A percentile compares a stretch with the other conserved stretches of the same genome.
These are phyloP conservation scores for Corbicula japonica DNA, from an alignment of 2,888 invertebrate genomes.

Conservation along the genomic window DNA sequence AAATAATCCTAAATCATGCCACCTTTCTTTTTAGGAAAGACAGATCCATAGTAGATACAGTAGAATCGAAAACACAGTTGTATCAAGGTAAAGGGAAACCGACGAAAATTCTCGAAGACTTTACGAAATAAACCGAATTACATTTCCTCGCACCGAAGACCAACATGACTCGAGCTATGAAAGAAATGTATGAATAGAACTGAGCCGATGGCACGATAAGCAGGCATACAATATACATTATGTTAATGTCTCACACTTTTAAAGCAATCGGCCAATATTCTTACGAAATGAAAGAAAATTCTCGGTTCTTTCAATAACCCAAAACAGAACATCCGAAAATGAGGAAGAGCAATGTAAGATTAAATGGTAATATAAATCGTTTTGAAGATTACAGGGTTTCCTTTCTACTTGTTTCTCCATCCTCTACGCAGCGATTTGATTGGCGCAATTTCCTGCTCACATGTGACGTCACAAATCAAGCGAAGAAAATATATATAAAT, in stretches of 20 bases:
- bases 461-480: too few species aligned
- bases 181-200: neutral
- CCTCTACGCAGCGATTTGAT: too few species aligned
- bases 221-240: neutral
- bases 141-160: too few species aligned
- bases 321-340: too few species aligned
- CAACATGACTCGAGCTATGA: neutral
- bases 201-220: neutral
- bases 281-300: neutral
- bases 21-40: conserved; percentile 5
- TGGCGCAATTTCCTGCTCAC: too few species aligned
- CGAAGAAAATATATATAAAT: too few species aligned
- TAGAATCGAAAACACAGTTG: neutral
- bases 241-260: neutral
- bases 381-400: too few species aligned
- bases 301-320: too few species aligned
- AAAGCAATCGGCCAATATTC: neutral
- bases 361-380: too few species aligned
- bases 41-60: neutral
- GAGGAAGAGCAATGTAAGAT: too few species aligned
- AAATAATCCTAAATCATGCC: neutral
- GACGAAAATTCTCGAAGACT: conserved; percentile 4
- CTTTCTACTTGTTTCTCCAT: too few species aligned
- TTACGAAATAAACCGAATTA: too few species aligned
- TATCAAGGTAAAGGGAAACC: conserved; percentile 20